These are phyloP conservation scores for Prunella strophiata DNA, from an alignment of 2,797 vertebrate species.

Conservation along the genomic window DNA sequence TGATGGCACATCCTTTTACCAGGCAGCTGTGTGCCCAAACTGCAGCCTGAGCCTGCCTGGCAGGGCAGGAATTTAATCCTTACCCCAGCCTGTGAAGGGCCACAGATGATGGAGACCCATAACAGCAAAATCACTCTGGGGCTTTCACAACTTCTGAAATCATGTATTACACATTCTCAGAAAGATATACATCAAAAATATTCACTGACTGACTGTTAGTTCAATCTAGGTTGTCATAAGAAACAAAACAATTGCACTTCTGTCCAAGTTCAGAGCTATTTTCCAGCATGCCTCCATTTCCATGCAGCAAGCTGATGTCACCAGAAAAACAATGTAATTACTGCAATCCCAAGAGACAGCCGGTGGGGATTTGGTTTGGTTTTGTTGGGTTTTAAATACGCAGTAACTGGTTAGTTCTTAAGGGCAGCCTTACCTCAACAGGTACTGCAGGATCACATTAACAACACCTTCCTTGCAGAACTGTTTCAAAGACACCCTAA, in stretches of 20 bases:
- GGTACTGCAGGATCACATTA: background rate
- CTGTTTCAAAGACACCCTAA: background rate
- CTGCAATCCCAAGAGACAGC: background rate
- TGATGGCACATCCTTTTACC: background rate
- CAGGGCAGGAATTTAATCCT: background rate
- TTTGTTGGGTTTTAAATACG: background rate
- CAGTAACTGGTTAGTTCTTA: background rate
- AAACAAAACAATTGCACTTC: background rate
- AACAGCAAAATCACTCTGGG: background rate
- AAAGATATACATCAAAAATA: background rate
- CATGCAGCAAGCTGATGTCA: background rate
- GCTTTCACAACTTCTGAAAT: background rate
- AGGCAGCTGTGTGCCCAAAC: background rate
- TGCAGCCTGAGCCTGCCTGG: background rate
- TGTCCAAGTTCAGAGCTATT: background rate
- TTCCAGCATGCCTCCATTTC: background rate
- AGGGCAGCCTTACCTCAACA: background rate
- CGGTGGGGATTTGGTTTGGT: background rate
- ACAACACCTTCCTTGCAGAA: background rate
- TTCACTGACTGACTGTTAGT: background rate
- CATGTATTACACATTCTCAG: fast-evolving
- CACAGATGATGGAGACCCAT: fast-evolving
- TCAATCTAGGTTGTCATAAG: background rate
- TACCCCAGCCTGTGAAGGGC: background rate
- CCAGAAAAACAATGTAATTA: background rate